phyloP scores from a whole-genome alignment of 2,113 vertebrate species.

The Deroptyus accipitrinus region DNA sequence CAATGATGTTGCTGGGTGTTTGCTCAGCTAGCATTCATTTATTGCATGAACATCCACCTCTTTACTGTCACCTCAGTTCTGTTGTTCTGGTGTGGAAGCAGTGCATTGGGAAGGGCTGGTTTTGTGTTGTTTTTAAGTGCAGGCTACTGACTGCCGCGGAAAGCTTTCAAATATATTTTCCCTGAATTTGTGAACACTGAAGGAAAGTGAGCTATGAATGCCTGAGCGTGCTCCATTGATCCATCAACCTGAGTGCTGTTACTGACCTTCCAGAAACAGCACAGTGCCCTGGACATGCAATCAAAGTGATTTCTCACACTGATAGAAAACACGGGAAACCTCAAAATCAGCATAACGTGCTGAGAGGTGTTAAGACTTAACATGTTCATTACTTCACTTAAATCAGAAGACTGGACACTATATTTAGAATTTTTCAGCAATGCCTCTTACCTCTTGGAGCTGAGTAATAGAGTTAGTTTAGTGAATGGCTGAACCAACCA shows the following conservation, averaged over 20 bases:
- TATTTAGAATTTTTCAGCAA: not conserved
- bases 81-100: not conserved
- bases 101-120: not conserved
- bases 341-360: not conserved
- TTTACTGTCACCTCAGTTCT: not conserved
- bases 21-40: not conserved
- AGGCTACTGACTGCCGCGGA: not conserved
- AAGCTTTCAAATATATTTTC: not conserved
- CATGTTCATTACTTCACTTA: constrained; percentile 20
- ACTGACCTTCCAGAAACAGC: not conserved
- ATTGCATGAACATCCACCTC: not conserved
- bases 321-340: not conserved
- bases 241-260: not conserved
- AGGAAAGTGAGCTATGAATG: not conserved
- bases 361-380: not conserved
- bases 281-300: not conserved
- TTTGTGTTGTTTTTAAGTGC: not conserved
- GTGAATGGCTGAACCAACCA: not conserved
- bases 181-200: not conserved
- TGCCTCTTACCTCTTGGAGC: not conserved
- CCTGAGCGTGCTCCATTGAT: not conserved
- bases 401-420: not conserved
- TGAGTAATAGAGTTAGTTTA: not conserved
- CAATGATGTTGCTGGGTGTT: not conserved
- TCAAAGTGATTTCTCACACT: not conserved